Percentiles rank a stretch among this genome's conserved stretches.
phyloP scores from a whole-genome alignment of 2,888 invertebrate species.

The Drosophila niveifrons region DNA sequence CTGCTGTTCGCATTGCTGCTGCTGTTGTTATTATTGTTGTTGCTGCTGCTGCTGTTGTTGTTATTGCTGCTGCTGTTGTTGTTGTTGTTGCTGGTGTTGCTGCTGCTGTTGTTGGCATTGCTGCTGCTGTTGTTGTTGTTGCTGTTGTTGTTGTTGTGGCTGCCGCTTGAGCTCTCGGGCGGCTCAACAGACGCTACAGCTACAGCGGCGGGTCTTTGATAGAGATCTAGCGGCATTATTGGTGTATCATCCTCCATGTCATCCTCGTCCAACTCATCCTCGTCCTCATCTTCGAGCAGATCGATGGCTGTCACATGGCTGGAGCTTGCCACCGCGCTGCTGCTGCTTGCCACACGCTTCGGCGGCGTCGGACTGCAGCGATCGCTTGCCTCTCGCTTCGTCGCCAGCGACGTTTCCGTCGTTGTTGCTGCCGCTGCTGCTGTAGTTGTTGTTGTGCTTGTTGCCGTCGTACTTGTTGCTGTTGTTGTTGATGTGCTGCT shows the following conservation, averaged over 20 bases:
- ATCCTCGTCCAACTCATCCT: conserved; percentile 57
- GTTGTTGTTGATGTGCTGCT: conserved; percentile 72
- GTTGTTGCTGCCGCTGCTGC: conserved; percentile 54
- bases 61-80: conserved; percentile 51
- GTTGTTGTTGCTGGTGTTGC: conserved; percentile 68
- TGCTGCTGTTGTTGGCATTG: conserved; percentile 38
- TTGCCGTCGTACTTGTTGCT: conserved; percentile 77
- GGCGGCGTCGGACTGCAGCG: conserved; percentile 84
- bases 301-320: conserved; percentile 51
- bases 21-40: conserved; percentile 62
- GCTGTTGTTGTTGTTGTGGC: conserved; percentile 11
- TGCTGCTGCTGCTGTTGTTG: conserved; percentile 44
- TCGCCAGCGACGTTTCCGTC: conserved; percentile 50
- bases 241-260: conserved; percentile 72
- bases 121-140: conserved; percentile 37
- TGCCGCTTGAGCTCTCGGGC: conserved; percentile 35
- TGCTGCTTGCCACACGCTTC: conserved; percentile 63
- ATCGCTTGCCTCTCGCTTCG: conserved; percentile 82
- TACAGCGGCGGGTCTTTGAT: conserved; percentile 82
- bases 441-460: conserved; percentile 58
- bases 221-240: conserved; percentile 84
- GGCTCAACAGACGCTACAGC: conserved; percentile 59
- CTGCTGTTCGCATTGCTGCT: conserved; percentile 26
- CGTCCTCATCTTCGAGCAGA: conserved; percentile 62
- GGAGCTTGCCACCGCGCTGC: conserved; percentile 37